Percentiles rank a stretch among this genome's conserved stretches.
phyloP scores from a whole-genome alignment of 2,888 invertebrate species.

The Parnassius apollo region DNA sequence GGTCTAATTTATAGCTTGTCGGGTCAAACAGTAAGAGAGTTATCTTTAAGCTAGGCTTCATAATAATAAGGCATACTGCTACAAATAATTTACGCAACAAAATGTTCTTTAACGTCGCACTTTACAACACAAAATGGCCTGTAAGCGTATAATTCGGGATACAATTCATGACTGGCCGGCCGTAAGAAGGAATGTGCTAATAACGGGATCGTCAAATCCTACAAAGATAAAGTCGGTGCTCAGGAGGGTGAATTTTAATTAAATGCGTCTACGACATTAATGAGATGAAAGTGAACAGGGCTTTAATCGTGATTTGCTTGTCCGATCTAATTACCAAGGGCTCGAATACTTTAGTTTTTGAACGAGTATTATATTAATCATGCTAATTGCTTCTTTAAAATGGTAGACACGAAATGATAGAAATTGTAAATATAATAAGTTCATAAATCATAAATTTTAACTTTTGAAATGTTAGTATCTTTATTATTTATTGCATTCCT shows the following conservation, averaged over 20 bases:
- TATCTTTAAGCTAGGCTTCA: slow-evolving; percentile 23
- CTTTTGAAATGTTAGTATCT: too few species aligned
- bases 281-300: slow-evolving; percentile 73
- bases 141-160: slow-evolving; percentile 22
- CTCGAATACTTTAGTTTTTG: slow-evolving; percentile 34
- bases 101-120: slow-evolving; percentile 15
- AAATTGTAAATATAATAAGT: background rate
- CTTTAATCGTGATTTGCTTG: slow-evolving; percentile 77
- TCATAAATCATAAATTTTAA: too few species aligned
- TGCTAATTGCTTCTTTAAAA: slow-evolving; percentile 24
- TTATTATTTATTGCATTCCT: too few species aligned
- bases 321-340: slow-evolving; percentile 56
- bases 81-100: slow-evolving; percentile 17
- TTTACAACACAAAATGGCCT: slow-evolving; percentile 20
- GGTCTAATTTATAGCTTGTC: slow-evolving; percentile 29
- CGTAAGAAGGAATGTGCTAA: slow-evolving; percentile 61
- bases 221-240: slow-evolving; percentile 58
- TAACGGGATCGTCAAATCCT: slow-evolving; percentile 69
- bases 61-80: slow-evolving; percentile 2
- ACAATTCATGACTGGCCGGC: slow-evolving; percentile 36
- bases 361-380: slow-evolving; percentile 27
- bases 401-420: slow-evolving; percentile 1
- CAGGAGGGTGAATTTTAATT: slow-evolving; percentile 76
- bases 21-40: slow-evolving; percentile 32
- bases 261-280: slow-evolving; percentile 74